Evolutionary conservation across 35 echinoderm and acorn worm species (phyloP).

Genomic region (Strongylocentrotus purpuratus): DNA sequence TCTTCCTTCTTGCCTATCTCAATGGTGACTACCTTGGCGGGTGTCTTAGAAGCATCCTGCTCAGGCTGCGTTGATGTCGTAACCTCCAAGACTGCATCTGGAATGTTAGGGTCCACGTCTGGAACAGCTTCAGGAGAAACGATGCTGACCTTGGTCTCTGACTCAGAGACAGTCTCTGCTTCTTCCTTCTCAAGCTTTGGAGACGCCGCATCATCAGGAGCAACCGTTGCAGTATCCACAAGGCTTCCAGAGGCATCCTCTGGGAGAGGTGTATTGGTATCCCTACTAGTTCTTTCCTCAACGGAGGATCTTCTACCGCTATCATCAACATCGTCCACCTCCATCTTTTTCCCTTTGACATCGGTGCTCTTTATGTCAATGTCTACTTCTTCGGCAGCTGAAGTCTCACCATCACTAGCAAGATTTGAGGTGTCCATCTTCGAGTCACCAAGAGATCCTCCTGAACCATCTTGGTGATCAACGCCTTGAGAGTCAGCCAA

Average conservation of each 20-base stretch:
- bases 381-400: conserved; percentile 37
- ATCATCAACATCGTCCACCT: not conserved
- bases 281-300: not conserved
- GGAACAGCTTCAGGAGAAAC: not conserved
- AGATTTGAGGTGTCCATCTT: not conserved
- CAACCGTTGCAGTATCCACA: no score
- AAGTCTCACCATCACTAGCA: not conserved
- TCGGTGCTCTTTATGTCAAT: not conserved
- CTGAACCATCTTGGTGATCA: not conserved
- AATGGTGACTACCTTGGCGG: not conserved
- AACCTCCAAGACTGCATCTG: not conserved
- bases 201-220: no score
- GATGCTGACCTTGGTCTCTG: not conserved
- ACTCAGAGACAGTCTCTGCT: not conserved
- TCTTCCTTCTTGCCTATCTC: not conserved
- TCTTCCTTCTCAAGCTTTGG: not conserved
- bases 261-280: no score
- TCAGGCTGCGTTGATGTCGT: not conserved
- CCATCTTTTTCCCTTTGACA: not conserved
- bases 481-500: not conserved
- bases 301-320: not conserved
- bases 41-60: not conserved
- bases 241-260: no score
- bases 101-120: not conserved
- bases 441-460: not conserved